Conservation (phyloP, 2,113 vertebrate genomes). For the Aplodontia rufa region DNA sequence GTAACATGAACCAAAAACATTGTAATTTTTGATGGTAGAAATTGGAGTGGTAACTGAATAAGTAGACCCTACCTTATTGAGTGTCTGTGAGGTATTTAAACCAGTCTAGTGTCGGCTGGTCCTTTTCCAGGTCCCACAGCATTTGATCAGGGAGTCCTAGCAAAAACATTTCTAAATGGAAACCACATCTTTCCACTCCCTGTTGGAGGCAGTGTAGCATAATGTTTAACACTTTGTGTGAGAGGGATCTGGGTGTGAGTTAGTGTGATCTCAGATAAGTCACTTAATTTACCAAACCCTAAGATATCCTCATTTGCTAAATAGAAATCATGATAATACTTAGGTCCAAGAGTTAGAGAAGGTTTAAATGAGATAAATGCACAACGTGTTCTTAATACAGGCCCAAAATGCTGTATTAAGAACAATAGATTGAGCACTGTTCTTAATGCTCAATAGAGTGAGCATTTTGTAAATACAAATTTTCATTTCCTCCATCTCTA, state of each 20-base stretch:
- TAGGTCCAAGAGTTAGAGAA: slow-evolving; percentile 1
- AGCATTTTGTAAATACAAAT: slow-evolving; percentile 2
- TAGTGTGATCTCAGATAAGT: neutral
- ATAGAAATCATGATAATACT: neutral
- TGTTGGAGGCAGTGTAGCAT: neutral
- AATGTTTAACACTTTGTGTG: slow-evolving; percentile 11
- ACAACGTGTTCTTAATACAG: neutral
- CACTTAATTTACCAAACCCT: slow-evolving; percentile 21
- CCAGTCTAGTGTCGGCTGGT: neutral
- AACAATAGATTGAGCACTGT: too few relatives aligned
- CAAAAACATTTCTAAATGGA: neutral
- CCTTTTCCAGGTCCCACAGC: neutral
- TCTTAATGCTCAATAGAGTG: neutral
- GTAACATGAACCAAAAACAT: neutral
- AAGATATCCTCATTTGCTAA: neutral
- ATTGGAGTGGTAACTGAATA: slow-evolving; percentile 32
- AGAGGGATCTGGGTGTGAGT: neutral
- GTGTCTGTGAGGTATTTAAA: slow-evolving; percentile 3
- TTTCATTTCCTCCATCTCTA: neutral
- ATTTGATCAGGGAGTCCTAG: slow-evolving; percentile 29
- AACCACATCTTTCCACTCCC: neutral
- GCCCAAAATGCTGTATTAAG: too few relatives aligned
- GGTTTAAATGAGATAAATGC: neutral
- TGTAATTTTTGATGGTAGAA: slow-evolving; percentile 32
- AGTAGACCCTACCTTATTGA: neutral